Evolutionary conservation across 2,797 vertebrate species (phyloP).

Genomic region (Euphonia xanthogaster): DNA sequence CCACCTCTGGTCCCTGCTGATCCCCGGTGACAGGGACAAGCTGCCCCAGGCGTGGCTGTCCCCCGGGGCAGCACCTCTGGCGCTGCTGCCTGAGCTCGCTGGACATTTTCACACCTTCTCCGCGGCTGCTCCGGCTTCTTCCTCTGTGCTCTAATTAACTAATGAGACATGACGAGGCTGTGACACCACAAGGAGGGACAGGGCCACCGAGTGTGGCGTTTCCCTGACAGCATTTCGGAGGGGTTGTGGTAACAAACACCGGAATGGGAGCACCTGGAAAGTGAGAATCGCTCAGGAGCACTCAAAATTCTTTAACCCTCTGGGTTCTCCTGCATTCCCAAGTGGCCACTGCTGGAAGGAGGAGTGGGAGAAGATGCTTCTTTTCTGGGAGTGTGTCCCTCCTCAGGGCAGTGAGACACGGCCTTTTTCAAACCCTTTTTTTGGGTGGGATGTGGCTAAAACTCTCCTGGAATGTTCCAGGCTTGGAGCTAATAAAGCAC

Average conservation of each 20-base stretch:
- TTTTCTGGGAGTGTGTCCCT: background rate
- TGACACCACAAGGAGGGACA: background rate
- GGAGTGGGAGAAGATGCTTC: background rate
- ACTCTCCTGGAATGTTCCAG: slow-evolving; percentile 13
- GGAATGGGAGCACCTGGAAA: background rate
- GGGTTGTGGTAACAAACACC: background rate
- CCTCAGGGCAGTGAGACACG: background rate
- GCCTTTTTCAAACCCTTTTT: too few relatives aligned
- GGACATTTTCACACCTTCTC: background rate
- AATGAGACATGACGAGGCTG: background rate
- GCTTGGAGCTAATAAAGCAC: slow-evolving; percentile 8
- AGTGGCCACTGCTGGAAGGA: rapidly evolving
- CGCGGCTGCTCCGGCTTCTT: background rate
- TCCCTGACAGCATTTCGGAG: background rate
- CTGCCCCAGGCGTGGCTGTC: background rate
- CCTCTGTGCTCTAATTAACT: background rate
- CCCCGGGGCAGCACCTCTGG: background rate
- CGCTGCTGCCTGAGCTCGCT: background rate
- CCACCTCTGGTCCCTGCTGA: background rate
- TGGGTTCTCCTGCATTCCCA: rapidly evolving
- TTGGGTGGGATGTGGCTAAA: background rate
- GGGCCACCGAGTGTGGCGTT: background rate
- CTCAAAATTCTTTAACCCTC: rapidly evolving
- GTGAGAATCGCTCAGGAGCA: too few relatives aligned
- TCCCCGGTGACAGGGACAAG: background rate